Evolutionary conservation across 2,113 vertebrate genomes (phyloP), one percentile per base, ranked within the genome.

Genomic region (Sprattus sprattus): DNA sequence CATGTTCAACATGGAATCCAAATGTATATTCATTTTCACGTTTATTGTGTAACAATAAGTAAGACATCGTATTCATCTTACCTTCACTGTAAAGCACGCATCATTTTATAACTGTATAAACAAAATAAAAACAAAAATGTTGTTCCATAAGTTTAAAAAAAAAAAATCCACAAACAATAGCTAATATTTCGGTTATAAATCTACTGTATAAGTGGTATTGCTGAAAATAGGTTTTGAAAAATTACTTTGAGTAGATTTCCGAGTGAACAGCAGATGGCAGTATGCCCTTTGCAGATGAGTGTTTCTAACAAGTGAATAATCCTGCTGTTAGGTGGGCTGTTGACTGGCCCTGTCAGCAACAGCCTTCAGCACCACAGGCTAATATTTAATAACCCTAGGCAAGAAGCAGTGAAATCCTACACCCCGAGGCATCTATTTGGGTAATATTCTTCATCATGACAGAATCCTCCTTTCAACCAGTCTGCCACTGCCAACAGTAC

Each of bases 381-480:
- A 85, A 87, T 89, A 92, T 94, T 93, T 93, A 93, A 95, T 95
- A 92, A 93, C 78, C 90, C 87, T 82, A 86, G 87, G 81, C 82
- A 64, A 81, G 67, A 84, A 86, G 57, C 82, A 84, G 85, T 89
- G 90, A 92, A 91, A 93, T 87, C 82, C 85, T 86, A 91, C 83
- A 89, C 90, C 88, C 85, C 84, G 39, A 89, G 91, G 86, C 86
- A 82, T 90, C 89, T 89, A 91, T 92, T 92, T 87, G 85, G 67
- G 39, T 92, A 93, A 94, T 94, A 93, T 94, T 93, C 89, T 84
- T 89, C 85, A 83, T 90, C 91, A 89, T 94, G 94, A 94, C 92
- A 94, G 92, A 94, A 91, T 92, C 88, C 90, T 88, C 92, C 91
- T 88, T 80, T 93, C 93, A 91, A 78, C 90, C 71, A 3, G 52